Evolutionary conservation across 2,113 vertebrate genomes (phyloP).

Genomic region (Caretta caretta): DNA sequence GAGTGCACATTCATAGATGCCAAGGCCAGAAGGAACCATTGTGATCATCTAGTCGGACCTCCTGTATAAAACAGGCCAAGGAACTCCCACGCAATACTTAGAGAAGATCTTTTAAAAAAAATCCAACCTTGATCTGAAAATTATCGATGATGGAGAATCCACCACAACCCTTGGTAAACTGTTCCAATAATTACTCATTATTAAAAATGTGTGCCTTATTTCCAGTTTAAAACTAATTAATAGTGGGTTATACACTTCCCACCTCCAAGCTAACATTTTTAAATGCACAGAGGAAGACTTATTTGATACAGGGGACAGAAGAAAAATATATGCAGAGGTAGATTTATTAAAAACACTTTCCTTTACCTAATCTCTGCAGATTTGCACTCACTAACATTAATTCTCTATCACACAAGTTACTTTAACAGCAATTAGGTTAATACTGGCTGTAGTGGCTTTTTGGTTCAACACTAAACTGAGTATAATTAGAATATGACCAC

Average conservation of each 20-base stretch:
- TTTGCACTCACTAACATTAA: accelerated
- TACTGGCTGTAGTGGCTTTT: accelerated
- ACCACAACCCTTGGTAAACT: neutral
- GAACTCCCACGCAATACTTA: neutral
- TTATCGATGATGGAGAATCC: neutral
- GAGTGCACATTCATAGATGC: neutral
- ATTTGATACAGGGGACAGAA: accelerated
- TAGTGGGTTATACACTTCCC: neutral
- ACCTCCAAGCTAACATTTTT: neutral
- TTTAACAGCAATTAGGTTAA: neutral
- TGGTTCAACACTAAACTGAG: accelerated
- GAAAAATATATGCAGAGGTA: too few relatives aligned
- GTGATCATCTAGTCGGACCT: neutral
- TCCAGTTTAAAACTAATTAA: neutral
- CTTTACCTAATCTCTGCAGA: neutral
- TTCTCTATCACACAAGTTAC: accelerated
- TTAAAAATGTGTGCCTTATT: neutral
- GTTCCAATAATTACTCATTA: neutral
- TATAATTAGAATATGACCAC: neutral
- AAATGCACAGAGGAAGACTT: accelerated
- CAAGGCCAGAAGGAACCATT: neutral
- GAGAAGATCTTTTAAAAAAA: neutral
- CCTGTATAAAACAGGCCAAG: neutral
- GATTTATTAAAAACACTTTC: neutral
- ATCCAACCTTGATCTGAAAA: neutral